phyloP scores from a whole-genome alignment of 2,888 invertebrate genomes.

The Cheiracanthium punctorium region DNA sequence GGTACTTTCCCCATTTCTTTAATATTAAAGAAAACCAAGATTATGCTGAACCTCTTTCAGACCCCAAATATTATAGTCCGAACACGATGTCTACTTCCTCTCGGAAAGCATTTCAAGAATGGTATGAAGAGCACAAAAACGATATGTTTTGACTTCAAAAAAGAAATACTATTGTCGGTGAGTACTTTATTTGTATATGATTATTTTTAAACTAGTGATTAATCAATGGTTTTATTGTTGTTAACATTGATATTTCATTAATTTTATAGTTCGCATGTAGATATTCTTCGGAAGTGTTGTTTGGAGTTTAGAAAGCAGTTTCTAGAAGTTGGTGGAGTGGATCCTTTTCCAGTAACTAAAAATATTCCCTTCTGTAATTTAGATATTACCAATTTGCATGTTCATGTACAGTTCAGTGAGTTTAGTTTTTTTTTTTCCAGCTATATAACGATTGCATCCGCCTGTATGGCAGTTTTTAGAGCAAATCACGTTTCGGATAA shows the following conservation, averaged over 20 bases:
- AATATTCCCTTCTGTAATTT: background rate
- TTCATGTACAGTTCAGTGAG: too few species aligned
- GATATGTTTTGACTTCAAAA: background rate
- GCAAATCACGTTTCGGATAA: background rate
- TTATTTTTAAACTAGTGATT: background rate
- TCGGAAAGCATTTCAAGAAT: background rate
- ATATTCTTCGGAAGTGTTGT: background rate
- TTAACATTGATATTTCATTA: background rate
- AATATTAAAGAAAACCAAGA: background rate
- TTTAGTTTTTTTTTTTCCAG: background rate
- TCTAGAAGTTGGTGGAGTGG: background rate
- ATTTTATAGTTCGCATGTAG: conserved; percentile 23
- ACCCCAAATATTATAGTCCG: background rate
- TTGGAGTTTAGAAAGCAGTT: conserved; percentile 4
- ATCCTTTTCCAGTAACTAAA: background rate
- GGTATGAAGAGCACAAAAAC: background rate
- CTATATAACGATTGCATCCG: conserved; percentile 29
- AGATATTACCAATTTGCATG: background rate
- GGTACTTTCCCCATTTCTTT: conserved; percentile 29
- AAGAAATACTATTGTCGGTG: background rate
- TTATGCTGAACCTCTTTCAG: background rate
- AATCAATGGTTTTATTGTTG: background rate
- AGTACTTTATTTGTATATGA: background rate
- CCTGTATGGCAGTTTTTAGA: conserved; percentile 10
- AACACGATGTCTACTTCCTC: background rate